Evolutionary conservation across 2,113 vertebrate genomes (phyloP).

Genomic region (Entosphenus tridentatus): DNA sequence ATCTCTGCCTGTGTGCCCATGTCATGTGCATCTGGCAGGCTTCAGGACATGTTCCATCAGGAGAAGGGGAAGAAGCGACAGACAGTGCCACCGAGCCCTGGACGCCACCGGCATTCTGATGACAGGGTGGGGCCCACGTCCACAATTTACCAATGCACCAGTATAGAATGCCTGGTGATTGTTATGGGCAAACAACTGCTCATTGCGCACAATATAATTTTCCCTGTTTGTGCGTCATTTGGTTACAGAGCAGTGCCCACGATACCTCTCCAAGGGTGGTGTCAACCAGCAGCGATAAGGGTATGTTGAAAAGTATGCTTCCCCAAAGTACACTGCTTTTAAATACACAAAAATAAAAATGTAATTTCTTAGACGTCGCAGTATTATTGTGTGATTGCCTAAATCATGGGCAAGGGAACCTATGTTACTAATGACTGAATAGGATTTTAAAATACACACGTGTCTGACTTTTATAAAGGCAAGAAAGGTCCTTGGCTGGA

Average conservation of each 20-base stretch:
- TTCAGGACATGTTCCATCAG: constrained; percentile 87
- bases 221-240: constrained; percentile 2
- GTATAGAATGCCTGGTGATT: not conserved
- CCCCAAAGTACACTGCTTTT: constrained; percentile 26
- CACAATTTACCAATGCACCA: not conserved
- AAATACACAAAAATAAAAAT: no score
- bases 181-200: not conserved
- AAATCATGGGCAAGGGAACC: no score
- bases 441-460: no score
- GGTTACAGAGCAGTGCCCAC: constrained; percentile 33
- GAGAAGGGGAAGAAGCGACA: constrained; percentile 84
- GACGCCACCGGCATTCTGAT: constrained; percentile 61
- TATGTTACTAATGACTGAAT: no score
- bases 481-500: no score
- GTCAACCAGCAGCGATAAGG: no score
- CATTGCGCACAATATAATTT: not conserved
- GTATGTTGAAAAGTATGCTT: no score
- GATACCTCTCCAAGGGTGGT: constrained; percentile 51
- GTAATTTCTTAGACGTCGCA: no score
- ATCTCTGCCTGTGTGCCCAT: not conserved
- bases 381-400: no score
- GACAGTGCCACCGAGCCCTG: constrained; percentile 80
- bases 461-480: no score
- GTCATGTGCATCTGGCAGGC: constrained; percentile 21
- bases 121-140: constrained; percentile 50